A percentile compares a stretch with the other conserved stretches of the same genome.
Conservation (phyloP, 2,888 invertebrate genomes). For the Zygaena filipendulae region DNA sequence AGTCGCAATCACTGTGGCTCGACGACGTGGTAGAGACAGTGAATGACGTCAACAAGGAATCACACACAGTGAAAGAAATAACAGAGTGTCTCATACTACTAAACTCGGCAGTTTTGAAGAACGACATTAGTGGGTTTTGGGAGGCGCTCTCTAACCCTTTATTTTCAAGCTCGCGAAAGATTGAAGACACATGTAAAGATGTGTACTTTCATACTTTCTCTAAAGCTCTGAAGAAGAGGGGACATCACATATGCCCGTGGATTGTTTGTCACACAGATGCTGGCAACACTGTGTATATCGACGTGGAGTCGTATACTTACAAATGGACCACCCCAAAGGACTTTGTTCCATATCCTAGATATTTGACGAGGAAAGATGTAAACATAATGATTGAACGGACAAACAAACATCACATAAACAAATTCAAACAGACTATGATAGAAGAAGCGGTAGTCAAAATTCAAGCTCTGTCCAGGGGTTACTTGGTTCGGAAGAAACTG, state of each 20-base stretch:
- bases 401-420: conserved; percentile 48
- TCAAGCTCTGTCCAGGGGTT: conserved; percentile 72
- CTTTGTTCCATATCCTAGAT: conserved; percentile 56
- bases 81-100: conserved; percentile 52
- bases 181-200: conserved; percentile 46
- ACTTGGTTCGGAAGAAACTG: conserved; percentile 60
- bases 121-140: conserved; percentile 46
- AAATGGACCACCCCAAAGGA: conserved; percentile 64
- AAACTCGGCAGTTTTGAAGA: conserved; percentile 49
- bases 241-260: conserved; percentile 57
- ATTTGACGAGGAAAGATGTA: conserved; percentile 54
- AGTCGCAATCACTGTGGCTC: conserved; percentile 69
- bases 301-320: conserved; percentile 59
- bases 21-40: conserved; percentile 65
- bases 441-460: conserved; percentile 59
- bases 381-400: conserved; percentile 45
- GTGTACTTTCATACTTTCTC: conserved; percentile 58
- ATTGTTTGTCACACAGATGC: conserved; percentile 59
- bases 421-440: conserved; percentile 42
- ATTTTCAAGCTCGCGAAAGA: conserved; percentile 26
- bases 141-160: conserved; percentile 34
- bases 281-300: conserved; percentile 62
- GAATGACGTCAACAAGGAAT: conserved; percentile 56
- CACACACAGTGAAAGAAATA: conserved; percentile 51
- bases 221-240: conserved; percentile 50